Evolutionary conservation across 1,140 invertebrate species (phyloP).

Genomic region (Diabrotica virgifera): DNA sequence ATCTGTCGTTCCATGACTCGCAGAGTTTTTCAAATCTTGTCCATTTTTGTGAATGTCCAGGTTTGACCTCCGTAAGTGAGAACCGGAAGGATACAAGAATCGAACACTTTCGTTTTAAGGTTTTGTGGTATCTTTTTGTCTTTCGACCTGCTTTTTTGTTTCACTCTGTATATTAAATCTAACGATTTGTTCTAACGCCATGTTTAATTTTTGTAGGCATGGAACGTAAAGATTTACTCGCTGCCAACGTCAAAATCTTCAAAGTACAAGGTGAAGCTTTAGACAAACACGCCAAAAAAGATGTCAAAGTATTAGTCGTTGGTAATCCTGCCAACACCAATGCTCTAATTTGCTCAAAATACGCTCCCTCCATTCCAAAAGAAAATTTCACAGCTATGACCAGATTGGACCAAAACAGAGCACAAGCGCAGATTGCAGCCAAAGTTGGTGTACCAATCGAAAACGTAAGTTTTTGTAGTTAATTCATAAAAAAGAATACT

Average conservation of each 20-base stretch:
- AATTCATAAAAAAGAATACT: background rate
- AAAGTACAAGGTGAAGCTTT: conserved; percentile 93
- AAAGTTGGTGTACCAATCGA: conserved; percentile 66
- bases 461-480: conserved; percentile 64
- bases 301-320: conserved; percentile 95
- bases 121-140: too few species aligned
- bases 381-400: conserved; percentile 99
- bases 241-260: conserved; percentile 98
- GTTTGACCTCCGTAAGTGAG: too few species aligned
- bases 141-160: too few species aligned
- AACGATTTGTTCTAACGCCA: background rate
- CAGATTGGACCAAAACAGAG: conserved; percentile 95
- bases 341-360: conserved; percentile 93
- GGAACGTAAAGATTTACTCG: conserved; percentile 94
- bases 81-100: too few species aligned
- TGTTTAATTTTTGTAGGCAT: conserved; percentile 59
- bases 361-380: conserved; percentile 95
- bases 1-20: too few species aligned
- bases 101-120: too few species aligned
- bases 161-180: too few species aligned
- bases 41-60: too few species aligned
- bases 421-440: conserved; percentile 76
- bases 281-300: conserved; percentile 89
- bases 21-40: too few species aligned
- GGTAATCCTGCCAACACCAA: conserved; percentile 99